These are phyloP conservation scores for Taenioides sp. DNA, from an alignment of 2,797 vertebrate genomes.

Conservation along the genomic window DNA sequence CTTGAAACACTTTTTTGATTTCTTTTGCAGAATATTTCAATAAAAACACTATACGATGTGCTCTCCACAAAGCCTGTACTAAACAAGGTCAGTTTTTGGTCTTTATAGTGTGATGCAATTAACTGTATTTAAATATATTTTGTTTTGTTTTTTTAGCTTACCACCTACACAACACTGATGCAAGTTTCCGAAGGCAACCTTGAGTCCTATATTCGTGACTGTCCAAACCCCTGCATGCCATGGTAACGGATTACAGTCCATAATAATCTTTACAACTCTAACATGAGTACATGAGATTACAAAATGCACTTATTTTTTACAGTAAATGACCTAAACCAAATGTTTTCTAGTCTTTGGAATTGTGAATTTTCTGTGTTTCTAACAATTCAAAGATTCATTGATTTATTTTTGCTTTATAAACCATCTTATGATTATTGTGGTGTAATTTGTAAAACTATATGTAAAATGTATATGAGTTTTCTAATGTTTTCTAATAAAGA, in stretches of 20 bases:
- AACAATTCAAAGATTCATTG: constrained; percentile 4
- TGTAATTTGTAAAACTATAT: background rate
- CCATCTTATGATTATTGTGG: background rate
- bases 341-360: background rate
- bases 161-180: constrained; percentile 92
- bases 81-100: constrained; percentile 86
- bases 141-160: constrained; percentile 77
- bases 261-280: background rate
- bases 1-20: background rate
- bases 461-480: constrained; percentile 5
- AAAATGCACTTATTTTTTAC: constrained; percentile 18
- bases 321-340: constrained; percentile 35
- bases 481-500: constrained; percentile 19
- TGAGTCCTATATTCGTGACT: constrained; percentile 89
- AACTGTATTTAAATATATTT: background rate
- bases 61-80: constrained; percentile 95
- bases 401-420: background rate
- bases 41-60: constrained; percentile 85
- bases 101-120: background rate
- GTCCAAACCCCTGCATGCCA: constrained; percentile 91
- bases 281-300: too few relatives aligned
- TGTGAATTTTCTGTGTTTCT: background rate
- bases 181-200: constrained; percentile 78
- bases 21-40: constrained; percentile 82
- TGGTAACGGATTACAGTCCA: constrained; percentile 80